These are phyloP conservation scores for Cosmopolites sordidus DNA, from an alignment of 2,888 invertebrate species.

Conservation along the genomic window DNA sequence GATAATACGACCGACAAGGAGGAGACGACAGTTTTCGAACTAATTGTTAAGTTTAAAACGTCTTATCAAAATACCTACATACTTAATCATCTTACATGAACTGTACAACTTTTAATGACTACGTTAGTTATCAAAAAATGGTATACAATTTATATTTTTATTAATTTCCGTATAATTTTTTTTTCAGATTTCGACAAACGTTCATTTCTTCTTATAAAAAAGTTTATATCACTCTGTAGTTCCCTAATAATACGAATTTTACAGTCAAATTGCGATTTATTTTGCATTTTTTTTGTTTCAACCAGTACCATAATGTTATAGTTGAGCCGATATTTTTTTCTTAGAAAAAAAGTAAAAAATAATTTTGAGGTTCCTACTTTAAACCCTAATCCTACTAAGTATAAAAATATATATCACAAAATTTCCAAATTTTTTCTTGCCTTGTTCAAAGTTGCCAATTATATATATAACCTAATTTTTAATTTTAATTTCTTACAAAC, in stretches of 20 bases:
- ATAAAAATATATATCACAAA: constrained; percentile 43
- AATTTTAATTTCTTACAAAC: constrained; percentile 7
- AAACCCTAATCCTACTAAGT: constrained; percentile 32
- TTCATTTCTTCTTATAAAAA: constrained; percentile 34
- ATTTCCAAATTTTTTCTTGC: constrained; percentile 32
- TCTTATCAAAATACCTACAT: constrained; percentile 18
- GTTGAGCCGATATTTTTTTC: constrained; percentile 4
- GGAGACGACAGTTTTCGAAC: constrained; percentile 33
- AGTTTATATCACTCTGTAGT: constrained; percentile 36
- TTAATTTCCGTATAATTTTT: constrained; percentile 7
- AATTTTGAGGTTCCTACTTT: too few relatives aligned
- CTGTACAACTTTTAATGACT: constrained; percentile 28
- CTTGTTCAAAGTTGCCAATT: constrained; percentile 31
- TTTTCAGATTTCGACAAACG: constrained; percentile 29
- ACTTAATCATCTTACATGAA: constrained; percentile 23
- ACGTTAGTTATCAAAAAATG: constrained; percentile 33
- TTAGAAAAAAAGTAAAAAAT: neutral
- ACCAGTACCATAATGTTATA: neutral
- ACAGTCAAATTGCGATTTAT: constrained; percentile 15
- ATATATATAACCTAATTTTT: constrained; percentile 21
- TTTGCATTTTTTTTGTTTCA: constrained; percentile 7
- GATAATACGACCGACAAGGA: constrained; percentile 40
- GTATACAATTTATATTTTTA: constrained; percentile 33
- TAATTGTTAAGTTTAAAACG: constrained; percentile 11
- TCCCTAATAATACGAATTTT: constrained; percentile 31